Base-by-base conservation (phyloP, 2,888 invertebrate species). In the Hyposoter didymator region DNA sequence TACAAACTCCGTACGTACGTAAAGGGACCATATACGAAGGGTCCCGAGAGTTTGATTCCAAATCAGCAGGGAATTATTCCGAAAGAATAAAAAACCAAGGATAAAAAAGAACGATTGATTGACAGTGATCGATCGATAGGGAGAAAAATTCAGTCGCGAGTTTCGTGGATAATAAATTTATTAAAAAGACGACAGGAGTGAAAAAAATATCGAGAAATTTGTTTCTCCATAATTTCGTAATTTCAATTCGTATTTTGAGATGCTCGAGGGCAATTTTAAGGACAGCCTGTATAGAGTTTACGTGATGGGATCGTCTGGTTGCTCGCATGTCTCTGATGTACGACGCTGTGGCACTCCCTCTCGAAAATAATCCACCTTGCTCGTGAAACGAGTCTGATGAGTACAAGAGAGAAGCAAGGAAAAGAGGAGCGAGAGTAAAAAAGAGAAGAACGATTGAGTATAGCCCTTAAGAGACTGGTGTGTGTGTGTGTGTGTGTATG, bases 361-460 rank as follows among this genome's bases (percentile, higher is more conserved):
- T 84, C 84, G 86, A 82, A 85, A 86, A 84, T 86, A 86, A 84
- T 86, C 86, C 84, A 86, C 86, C 84, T 86, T 86, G 76, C 86
- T 82, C 84, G 78, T 79, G 85, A 85, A 85, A 85, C 85, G 80
- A 83, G 83, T 85, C 82, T 59, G 82, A 82, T 79, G 79, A 67
- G 45, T 69, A 49, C 43, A 75, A 72, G 75, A 73, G 67, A 55
- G 35, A 45, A 47, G 52, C 62, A 55, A 12, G 39, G 39, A 64
- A 28, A 66, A 39, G 39, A 39, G 39, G 43, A 69, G 69, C 28
- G 19, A 47, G 45, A 47, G 64, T 72, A 10, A 52, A 22, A 52
- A 22, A 59, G 59, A 59, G 12, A 28, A 59, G 28, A 59, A 14
- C 14, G 55, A 78, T 70, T 4, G 22, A 78, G 39, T n/a, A 39